Evolutionary conservation across 2,113 vertebrate genomes (phyloP).

Genomic region (Microtus richardsoni): DNA sequence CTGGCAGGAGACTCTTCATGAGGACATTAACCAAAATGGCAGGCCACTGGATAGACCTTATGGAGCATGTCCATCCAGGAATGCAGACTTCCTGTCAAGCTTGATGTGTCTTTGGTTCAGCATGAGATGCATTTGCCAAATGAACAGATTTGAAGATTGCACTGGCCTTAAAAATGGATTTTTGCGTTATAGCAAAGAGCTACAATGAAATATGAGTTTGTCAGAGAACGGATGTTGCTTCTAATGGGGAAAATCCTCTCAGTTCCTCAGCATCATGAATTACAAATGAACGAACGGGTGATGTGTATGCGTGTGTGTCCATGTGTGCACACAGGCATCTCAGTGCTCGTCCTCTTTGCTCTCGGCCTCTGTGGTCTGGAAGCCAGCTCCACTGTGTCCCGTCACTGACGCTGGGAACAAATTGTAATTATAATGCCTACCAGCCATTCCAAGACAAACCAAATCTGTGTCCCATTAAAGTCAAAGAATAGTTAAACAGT

Average conservation of each 20-base stretch:
- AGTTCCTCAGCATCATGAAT: constrained; percentile 60
- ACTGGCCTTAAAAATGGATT: constrained; percentile 33
- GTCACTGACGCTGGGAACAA: constrained; percentile 59
- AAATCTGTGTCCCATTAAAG: constrained; percentile 74
- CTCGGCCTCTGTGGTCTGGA: constrained; percentile 65
- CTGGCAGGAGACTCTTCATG: neutral
- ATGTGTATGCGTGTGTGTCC: neutral
- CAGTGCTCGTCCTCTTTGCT: neutral
- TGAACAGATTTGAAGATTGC: constrained; percentile 39
- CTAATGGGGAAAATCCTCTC: constrained; percentile 51
- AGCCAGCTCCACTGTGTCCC: constrained; percentile 33
- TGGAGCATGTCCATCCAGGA: neutral
- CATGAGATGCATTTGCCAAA: constrained; percentile 53
- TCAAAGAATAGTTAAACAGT: constrained; percentile 65
- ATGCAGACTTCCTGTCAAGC: constrained; percentile 27
- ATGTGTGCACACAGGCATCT: constrained; percentile 40
- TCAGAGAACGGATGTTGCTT: constrained; percentile 60
- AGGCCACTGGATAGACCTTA: neutral
- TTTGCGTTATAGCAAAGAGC: constrained; percentile 59
- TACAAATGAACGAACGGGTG: constrained; percentile 62
- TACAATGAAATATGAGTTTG: constrained; percentile 67
- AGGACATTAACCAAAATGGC: constrained; percentile 12
- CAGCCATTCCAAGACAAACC: constrained; percentile 62
- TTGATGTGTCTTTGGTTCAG: constrained; percentile 62
- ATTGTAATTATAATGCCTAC: constrained; percentile 71